phyloP scores from a whole-genome alignment of 2,113 vertebrate genomes.

The Rafetus swinhoei region DNA sequence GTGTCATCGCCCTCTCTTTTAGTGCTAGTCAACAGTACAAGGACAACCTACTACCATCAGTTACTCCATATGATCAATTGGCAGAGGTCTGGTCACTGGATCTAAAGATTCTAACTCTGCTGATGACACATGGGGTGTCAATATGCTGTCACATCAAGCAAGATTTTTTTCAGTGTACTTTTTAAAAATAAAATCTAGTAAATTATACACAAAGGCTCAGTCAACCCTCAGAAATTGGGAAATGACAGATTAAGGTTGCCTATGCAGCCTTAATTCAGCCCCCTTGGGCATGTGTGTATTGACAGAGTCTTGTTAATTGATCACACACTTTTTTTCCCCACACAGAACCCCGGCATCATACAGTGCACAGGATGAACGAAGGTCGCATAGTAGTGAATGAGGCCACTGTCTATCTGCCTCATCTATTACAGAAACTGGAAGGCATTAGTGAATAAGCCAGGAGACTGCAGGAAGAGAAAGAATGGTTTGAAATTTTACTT shows the following conservation, averaged over 20 bases:
- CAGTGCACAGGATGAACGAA: neutral
- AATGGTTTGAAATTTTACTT: too few species aligned
- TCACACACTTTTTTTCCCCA: too few species aligned
- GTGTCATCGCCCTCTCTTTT: neutral
- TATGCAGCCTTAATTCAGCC: neutral
- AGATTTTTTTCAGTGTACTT: neutral
- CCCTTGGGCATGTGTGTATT: neutral
- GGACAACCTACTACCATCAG: neutral
- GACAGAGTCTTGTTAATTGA: neutral
- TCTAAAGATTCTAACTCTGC: neutral
- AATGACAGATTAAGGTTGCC: neutral
- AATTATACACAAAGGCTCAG: neutral
- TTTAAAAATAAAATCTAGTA: neutral
- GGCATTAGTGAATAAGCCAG: too few species aligned
- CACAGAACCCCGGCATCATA: neutral
- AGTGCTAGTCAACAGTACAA: neutral
- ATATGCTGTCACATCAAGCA: neutral
- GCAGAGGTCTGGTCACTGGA: neutral
- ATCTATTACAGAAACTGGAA: too few species aligned
- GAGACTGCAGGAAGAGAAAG: too few species aligned
- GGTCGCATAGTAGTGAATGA: too few species aligned
- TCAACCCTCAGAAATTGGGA: neutral
- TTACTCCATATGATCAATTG: neutral
- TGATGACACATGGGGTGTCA: neutral
- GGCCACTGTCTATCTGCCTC: too few species aligned